phyloP scores from a whole-genome alignment of 2,888 invertebrate genomes.

The Endomychus coccineus region DNA sequence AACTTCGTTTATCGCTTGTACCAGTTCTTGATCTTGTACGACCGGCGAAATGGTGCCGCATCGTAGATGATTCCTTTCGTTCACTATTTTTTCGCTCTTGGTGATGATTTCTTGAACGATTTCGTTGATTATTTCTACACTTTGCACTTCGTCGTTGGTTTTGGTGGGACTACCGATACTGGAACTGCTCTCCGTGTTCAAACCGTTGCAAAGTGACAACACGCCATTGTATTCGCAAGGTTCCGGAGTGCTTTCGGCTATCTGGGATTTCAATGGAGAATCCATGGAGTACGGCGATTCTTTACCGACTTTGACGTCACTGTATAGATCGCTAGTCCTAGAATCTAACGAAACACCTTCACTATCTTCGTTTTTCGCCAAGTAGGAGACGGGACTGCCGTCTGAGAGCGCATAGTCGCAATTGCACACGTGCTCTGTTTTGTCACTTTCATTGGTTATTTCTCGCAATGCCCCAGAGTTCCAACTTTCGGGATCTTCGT shows the following conservation, averaged over 20 bases:
- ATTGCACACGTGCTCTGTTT: conserved; percentile 39
- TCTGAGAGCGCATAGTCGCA: conserved; percentile 44
- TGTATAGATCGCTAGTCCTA: conserved; percentile 51
- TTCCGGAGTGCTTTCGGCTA: conserved; percentile 27
- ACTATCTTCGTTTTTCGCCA: conserved; percentile 45
- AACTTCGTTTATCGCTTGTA: conserved; percentile 45
- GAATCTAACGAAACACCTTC: conserved; percentile 49
- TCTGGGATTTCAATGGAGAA: conserved; percentile 38
- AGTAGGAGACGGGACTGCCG: conserved; percentile 46
- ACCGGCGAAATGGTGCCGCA: conserved; percentile 32
- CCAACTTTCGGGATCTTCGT: conserved; percentile 33
- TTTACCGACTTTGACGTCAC: conserved; percentile 55
- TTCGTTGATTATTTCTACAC: conserved; percentile 45
- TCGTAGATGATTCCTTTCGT: conserved; percentile 38
- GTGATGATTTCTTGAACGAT: conserved; percentile 48
- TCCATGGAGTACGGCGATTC: conserved; percentile 50
- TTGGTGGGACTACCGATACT: conserved; percentile 39
- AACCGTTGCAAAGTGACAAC: conserved; percentile 42
- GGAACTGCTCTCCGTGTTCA: conserved; percentile 39
- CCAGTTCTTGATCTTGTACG: conserved; percentile 49
- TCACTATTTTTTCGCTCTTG: conserved; percentile 47
- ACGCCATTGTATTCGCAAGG: conserved; percentile 18
- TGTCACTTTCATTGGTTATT: conserved; percentile 36
- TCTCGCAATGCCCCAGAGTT: conserved; percentile 31
- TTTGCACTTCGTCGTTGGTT: conserved; percentile 33